These are phyloP conservation scores for Ia io DNA, from an alignment of 2,113 vertebrate species.

Conservation along the genomic window DNA sequence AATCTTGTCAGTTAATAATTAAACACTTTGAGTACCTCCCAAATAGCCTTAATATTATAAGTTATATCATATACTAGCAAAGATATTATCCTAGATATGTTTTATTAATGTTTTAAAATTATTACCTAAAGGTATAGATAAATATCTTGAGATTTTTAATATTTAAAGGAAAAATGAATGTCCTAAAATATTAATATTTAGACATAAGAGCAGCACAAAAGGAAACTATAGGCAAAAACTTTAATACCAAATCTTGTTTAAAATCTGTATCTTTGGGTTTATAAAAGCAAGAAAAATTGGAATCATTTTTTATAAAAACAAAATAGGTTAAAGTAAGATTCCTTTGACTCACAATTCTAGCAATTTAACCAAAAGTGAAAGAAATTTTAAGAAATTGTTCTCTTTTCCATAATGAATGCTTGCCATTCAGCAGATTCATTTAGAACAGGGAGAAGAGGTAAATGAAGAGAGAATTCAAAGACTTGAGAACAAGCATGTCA, in stretches of 20 bases:
- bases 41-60: neutral
- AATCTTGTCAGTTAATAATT: constrained; percentile 8
- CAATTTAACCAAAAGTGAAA: constrained; percentile 28
- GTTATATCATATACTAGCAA: neutral
- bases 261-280: constrained; percentile 34
- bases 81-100: constrained; percentile 12
- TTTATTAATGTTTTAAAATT: neutral
- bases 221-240: neutral
- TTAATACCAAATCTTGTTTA: neutral
- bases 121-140: neutral
- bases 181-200: neutral
- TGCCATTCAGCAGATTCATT: neutral
- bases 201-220: neutral
- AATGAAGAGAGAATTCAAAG: neutral
- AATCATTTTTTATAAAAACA: constrained; percentile 28
- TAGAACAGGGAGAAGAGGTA: neutral
- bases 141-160: constrained; percentile 39
- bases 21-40: neutral
- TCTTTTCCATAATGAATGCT: neutral
- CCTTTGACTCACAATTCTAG: neutral
- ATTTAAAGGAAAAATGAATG: constrained; percentile 29
- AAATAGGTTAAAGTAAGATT: constrained; percentile 19
- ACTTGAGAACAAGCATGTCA: too few relatives aligned
- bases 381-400: neutral
- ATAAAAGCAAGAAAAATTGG: neutral